Percentiles rank a stretch among this genome's conserved stretches.
Evolutionary conservation across 2,888 invertebrate species (phyloP).

Genomic region (Plagiodera versicolora): DNA sequence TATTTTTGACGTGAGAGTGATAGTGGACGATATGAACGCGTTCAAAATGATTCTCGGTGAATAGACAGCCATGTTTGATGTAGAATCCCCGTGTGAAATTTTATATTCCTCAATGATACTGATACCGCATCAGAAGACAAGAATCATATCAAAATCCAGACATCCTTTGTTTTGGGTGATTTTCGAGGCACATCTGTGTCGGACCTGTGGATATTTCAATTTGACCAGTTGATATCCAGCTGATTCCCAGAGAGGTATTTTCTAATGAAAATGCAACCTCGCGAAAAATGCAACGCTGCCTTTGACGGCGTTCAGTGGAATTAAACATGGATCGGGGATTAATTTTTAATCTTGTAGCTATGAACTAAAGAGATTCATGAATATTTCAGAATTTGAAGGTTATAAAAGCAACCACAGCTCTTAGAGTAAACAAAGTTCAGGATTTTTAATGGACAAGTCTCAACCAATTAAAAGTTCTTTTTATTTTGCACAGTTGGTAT

Average conservation of each 20-base stretch:
- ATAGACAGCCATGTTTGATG: too few relatives aligned
- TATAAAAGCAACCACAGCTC: too few relatives aligned
- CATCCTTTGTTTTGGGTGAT: too few relatives aligned
- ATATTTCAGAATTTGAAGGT: too few relatives aligned
- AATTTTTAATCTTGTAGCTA: not conserved
- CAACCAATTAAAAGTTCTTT: too few relatives aligned
- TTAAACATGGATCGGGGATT: not conserved
- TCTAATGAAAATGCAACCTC: not conserved
- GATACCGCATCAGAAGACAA: too few relatives aligned
- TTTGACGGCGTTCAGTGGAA: not conserved
- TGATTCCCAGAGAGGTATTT: slow-evolving; percentile 3
- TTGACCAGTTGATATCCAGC: slow-evolving; percentile 8
- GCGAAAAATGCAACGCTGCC: not conserved
- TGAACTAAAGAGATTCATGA: not conserved
- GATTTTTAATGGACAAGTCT: too few relatives aligned
- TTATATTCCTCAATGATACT: too few relatives aligned
- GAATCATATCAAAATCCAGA: too few relatives aligned
- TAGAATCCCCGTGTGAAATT: too few relatives aligned
- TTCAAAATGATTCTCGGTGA: not conserved
- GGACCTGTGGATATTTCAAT: slow-evolving; percentile 11
- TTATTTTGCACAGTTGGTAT: too few relatives aligned
- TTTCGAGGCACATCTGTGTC: not conserved
- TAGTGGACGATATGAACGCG: not conserved
- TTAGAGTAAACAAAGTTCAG: too few relatives aligned
- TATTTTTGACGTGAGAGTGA: slow-evolving; percentile 13